A percentile compares a stretch with the other conserved stretches of the same genome.
Evolutionary conservation across 1,140 invertebrate genomes (phyloP).

Genomic region (Aphidius ervi): DNA sequence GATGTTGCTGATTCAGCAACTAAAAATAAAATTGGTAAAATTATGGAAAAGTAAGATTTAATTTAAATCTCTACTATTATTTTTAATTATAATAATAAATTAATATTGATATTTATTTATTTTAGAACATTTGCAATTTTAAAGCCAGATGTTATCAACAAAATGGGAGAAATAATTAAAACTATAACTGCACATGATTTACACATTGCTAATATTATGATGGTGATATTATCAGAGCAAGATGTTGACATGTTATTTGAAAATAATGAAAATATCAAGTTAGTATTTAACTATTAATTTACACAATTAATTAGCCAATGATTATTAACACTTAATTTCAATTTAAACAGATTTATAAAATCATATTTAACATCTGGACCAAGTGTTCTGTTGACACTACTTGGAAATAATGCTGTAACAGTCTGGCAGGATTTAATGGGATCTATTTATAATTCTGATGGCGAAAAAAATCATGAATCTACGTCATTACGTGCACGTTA

Average conservation of each 20-base stretch:
- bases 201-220: conserved; percentile 69
- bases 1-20: conserved; percentile 73
- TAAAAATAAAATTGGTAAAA: conserved; percentile 56
- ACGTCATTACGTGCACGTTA: conserved; percentile 66
- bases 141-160: conserved; percentile 66
- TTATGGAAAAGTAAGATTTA: conserved; percentile 57
- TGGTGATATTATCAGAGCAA: conserved; percentile 60
- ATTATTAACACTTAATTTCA: not conserved
- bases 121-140: conserved; percentile 71
- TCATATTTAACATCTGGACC: conserved; percentile 68
- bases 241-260: conserved; percentile 62
- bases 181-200: conserved; percentile 64
- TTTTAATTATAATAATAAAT: conserved; percentile 12
- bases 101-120: conserved; percentile 18
- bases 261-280: conserved; percentile 60
- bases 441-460: conserved; percentile 63
- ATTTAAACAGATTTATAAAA: conserved; percentile 45
- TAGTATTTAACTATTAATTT: conserved; percentile 36
- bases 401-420: conserved; percentile 67
- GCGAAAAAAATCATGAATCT: conserved; percentile 54
- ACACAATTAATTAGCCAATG: not conserved
- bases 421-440: conserved; percentile 63
- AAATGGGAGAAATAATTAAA: conserved; percentile 71
- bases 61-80: not conserved
- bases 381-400: conserved; percentile 69